Evolutionary conservation across 2,888 invertebrate genomes (phyloP).

Genomic region (Apamea crenata): DNA sequence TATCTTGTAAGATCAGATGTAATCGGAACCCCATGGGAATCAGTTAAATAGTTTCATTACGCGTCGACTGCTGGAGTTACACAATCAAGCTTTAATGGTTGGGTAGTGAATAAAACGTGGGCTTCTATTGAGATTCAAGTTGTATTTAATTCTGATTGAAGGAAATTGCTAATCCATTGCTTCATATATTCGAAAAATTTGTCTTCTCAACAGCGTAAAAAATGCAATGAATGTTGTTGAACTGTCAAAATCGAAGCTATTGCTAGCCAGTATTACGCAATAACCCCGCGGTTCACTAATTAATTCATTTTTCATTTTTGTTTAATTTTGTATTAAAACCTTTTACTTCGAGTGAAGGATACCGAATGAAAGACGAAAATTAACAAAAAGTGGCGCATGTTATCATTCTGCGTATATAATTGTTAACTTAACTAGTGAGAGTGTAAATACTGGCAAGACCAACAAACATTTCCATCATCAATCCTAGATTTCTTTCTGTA

Average conservation of each 20-base stretch:
- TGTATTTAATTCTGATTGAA: too few species aligned
- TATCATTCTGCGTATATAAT: neutral
- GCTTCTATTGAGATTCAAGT: neutral
- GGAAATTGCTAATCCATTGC: too few species aligned
- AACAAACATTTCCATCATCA: constrained; percentile 65
- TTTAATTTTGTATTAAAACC: neutral
- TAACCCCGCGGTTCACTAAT: too few species aligned
- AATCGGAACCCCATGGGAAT: constrained; percentile 58
- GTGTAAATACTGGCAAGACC: constrained; percentile 25
- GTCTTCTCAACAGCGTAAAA: too few species aligned
- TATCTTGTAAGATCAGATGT: constrained; percentile 61
- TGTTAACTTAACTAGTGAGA: neutral
- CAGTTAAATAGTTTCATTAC: constrained; percentile 56
- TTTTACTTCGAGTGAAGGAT: neutral
- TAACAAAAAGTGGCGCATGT: neutral
- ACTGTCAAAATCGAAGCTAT: too few species aligned
- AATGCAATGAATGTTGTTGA: too few species aligned
- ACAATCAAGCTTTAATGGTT: constrained; percentile 39
- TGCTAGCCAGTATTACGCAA: too few species aligned
- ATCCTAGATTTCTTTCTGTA: constrained; percentile 74
- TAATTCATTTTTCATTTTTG: neutral
- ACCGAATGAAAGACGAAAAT: neutral
- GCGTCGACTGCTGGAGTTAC: constrained; percentile 41
- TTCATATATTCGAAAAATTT: too few species aligned
- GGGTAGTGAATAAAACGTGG: neutral